Evolutionary conservation across 1,140 invertebrate species (phyloP).

Genomic region (Aphelenchoides fujianensis): DNA sequence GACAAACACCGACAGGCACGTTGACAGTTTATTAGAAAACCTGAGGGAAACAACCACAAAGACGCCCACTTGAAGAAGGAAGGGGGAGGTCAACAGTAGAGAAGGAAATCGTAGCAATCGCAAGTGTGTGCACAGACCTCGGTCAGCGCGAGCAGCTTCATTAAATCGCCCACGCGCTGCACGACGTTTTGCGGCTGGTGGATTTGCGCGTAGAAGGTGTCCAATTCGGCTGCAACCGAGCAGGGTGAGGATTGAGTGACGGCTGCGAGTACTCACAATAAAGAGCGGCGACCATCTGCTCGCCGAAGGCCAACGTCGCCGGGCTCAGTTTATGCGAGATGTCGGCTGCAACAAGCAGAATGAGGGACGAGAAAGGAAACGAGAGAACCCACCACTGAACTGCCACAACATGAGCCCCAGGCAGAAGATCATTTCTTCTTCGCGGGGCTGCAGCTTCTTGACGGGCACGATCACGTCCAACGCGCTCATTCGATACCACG

Average conservation of each 20-base stretch:
- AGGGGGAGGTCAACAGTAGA: background rate
- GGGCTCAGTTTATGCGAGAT: background rate
- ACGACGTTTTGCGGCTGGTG: background rate
- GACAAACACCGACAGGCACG: too few species aligned
- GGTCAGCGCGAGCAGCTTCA: slow-evolving; percentile 1
- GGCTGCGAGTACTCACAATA: too few species aligned
- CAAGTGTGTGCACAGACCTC: background rate
- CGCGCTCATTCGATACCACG: slow-evolving; percentile 16
- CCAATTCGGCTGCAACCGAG: slow-evolving; percentile 12
- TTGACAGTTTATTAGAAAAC: too few species aligned
- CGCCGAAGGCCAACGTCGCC: background rate
- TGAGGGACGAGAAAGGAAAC: too few species aligned
- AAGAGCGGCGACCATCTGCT: background rate
- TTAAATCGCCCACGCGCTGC: slow-evolving; percentile 6
- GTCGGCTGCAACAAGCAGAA: too few species aligned
- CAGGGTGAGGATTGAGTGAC: too few species aligned
- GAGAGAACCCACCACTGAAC: slow-evolving; percentile 14
- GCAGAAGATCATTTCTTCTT: slow-evolving; percentile 22
- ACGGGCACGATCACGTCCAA: slow-evolving; percentile 12
- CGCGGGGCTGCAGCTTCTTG: slow-evolving; percentile 12
- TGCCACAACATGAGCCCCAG: slow-evolving; percentile 20
- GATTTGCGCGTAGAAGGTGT: background rate
- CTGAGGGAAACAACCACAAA: too few species aligned
- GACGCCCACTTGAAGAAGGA: too few species aligned
- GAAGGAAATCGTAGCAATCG: background rate